Evolutionary conservation across 2,113 vertebrate species (phyloP).

Genomic region (Tauraco erythrolophus): DNA sequence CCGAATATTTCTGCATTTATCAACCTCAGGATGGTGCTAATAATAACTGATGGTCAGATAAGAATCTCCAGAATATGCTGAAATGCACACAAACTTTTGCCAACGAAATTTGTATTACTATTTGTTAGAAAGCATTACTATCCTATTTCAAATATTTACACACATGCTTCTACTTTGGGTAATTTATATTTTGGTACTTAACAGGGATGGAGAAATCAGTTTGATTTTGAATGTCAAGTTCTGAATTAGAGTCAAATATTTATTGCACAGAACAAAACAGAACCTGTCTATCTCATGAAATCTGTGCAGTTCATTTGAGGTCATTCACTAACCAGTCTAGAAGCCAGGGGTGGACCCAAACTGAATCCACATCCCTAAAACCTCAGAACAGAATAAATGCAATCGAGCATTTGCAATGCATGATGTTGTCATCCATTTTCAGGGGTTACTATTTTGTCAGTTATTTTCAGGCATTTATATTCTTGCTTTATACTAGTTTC

Average conservation of each 20-base stretch:
- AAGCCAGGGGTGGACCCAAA: neutral
- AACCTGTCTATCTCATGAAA: neutral
- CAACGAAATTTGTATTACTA: neutral
- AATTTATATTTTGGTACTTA: neutral
- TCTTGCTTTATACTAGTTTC: neutral
- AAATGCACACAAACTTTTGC: neutral
- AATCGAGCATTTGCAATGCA: neutral
- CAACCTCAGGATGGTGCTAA: neutral
- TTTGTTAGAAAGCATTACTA: neutral
- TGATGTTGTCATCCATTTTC: neutral
- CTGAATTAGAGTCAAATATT: neutral
- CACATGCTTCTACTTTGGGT: neutral
- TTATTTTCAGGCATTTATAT: neutral
- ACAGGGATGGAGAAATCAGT: neutral
- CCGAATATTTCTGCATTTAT: neutral
- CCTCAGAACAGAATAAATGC: neutral
- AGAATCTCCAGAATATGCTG: neutral
- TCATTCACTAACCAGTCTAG: neutral
- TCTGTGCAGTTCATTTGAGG: slow-evolving; percentile 2
- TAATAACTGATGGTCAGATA: neutral
- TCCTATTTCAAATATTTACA: slow-evolving; percentile 23
- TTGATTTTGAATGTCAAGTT: neutral
- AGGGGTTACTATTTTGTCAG: neutral
- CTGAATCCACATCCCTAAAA: neutral
- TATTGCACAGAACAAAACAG: neutral